phyloP scores from a whole-genome alignment of 2,888 invertebrate genomes.

The Ormyrus pomaceus region DNA sequence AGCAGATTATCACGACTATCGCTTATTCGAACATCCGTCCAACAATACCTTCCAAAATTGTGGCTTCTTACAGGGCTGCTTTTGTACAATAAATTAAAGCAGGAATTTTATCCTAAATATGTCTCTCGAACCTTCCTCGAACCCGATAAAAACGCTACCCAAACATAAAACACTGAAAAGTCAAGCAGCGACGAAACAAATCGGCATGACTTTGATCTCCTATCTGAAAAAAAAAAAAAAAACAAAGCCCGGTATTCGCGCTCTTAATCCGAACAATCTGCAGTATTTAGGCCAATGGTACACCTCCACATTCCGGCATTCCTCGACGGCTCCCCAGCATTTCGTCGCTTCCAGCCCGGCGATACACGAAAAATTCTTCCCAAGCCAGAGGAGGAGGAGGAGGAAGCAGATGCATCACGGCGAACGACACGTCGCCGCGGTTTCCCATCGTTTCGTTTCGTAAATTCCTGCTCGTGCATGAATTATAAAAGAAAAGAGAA shows the following conservation, averaged over 20 bases:
- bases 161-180: too few relatives aligned
- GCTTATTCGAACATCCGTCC: background rate
- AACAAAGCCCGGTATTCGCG: background rate
- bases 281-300: slow-evolving; percentile 27
- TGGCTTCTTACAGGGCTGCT: too few relatives aligned
- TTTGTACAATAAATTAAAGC: too few relatives aligned
- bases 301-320: background rate
- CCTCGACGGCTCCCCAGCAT: background rate
- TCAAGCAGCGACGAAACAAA: too few relatives aligned
- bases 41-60: too few relatives aligned
- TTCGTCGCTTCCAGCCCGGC: slow-evolving; percentile 5
- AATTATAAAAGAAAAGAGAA: slow-evolving; percentile 1
- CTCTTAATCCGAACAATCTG: background rate
- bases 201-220: too few relatives aligned
- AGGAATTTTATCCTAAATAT: too few relatives aligned
- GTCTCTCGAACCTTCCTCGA: too few relatives aligned
- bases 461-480: slow-evolving; percentile 34
- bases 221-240: background rate
- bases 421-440: background rate
- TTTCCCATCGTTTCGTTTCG: slow-evolving; percentile 17
- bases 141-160: too few relatives aligned
- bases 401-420: slow-evolving; percentile 17
- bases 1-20: background rate
- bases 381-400: too few relatives aligned
- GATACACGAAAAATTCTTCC: background rate